A percentile compares a stretch with the other conserved stretches of the same genome.
Evolutionary conservation across 2,113 vertebrate genomes (phyloP).

Genomic region (Mirza zaza): DNA sequence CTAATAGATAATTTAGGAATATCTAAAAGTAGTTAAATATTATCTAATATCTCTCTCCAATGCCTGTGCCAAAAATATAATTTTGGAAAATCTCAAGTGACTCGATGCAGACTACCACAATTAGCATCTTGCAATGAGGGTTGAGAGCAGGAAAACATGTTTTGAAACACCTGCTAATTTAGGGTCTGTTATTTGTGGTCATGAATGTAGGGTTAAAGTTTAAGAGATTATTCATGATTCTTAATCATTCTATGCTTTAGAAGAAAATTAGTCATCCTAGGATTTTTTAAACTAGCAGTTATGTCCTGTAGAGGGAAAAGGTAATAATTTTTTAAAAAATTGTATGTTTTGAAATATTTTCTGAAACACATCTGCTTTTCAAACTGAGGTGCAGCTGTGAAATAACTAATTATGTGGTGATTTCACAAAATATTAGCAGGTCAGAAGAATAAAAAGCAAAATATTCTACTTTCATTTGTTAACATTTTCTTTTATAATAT

Average conservation of each 20-base stretch:
- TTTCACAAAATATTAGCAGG: not conserved
- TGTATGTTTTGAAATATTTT: not conserved
- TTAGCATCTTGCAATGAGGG: not conserved
- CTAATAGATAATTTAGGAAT: not conserved
- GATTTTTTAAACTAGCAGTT: not conserved
- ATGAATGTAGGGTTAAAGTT: not conserved
- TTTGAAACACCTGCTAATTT: not conserved
- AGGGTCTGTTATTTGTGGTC: not conserved
- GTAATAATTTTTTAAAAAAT: not conserved
- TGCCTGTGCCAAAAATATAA: too few relatives aligned
- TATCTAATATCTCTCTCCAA: not conserved
- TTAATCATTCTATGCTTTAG: not conserved
- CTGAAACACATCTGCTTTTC: not conserved
- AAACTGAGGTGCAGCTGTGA: not conserved
- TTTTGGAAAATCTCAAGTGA: not conserved
- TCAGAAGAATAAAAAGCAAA: not conserved
- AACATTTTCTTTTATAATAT: slow-evolving; percentile 1
- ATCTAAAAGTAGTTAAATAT: not conserved
- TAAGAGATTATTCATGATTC: not conserved
- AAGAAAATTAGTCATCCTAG: not conserved
- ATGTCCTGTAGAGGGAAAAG: not conserved
- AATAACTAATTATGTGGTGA: not conserved
- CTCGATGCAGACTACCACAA: not conserved
- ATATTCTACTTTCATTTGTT: not conserved
- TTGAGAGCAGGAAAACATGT: not conserved